Percentiles rank a stretch among this genome's conserved stretches.
Evolutionary conservation across 2,113 vertebrate species (phyloP).

Genomic region (Rhea pennata): DNA sequence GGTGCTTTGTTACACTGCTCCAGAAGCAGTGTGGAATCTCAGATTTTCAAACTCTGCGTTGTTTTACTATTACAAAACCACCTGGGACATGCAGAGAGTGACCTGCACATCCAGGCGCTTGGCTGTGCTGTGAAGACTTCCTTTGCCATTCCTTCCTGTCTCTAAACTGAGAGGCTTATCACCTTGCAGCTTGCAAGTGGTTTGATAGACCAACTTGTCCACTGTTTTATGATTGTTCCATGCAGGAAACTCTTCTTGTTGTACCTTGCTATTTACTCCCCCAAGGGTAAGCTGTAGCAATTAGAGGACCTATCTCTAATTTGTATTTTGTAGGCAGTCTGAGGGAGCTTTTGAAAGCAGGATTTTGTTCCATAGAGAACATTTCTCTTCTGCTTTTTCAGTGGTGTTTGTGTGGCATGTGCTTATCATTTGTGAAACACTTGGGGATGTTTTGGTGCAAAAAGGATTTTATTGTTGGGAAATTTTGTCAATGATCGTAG

Average conservation of each 20-base stretch:
- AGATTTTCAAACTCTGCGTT: neutral
- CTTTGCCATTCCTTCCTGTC: neutral
- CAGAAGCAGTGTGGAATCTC: neutral
- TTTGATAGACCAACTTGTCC: neutral
- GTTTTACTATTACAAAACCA: neutral
- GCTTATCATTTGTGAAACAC: neutral
- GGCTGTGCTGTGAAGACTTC: neutral
- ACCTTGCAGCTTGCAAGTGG: neutral
- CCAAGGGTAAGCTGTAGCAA: neutral
- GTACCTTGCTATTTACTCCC: neutral
- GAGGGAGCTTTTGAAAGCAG: neutral
- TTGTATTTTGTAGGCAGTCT: neutral
- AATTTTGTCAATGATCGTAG: neutral
- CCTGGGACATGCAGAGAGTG: neutral
- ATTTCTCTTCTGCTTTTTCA: neutral
- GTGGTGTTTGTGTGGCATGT: neutral
- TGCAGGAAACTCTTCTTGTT: neutral
- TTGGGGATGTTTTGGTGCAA: neutral
- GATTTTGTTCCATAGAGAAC: neutral
- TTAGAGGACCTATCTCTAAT: neutral
- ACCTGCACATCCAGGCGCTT: accelerated
- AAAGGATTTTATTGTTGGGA: neutral
- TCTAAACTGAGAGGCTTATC: neutral
- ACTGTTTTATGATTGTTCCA: neutral
- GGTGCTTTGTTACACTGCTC: neutral